A percentile compares a stretch with the other conserved stretches of the same genome.
Evolutionary conservation across 2,888 invertebrate genomes (phyloP).

Genomic region (Ashinkailepas kermadecensis): DNA sequence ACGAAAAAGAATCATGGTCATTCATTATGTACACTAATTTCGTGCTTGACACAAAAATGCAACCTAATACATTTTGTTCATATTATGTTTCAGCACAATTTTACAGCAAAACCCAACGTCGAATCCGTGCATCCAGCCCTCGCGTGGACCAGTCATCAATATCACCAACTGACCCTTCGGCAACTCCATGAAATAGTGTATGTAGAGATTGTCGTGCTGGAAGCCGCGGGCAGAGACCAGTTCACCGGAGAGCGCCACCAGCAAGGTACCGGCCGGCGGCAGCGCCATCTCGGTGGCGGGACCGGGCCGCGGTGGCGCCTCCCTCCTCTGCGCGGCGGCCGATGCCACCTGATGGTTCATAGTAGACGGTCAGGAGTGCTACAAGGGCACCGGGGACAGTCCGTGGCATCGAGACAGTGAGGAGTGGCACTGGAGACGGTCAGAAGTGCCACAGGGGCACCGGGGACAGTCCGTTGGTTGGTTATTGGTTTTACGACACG

Average conservation of each 20-base stretch:
- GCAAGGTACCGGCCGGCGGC: conserved; percentile 52
- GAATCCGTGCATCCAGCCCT: not conserved
- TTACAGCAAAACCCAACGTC: not conserved
- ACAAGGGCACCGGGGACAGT: too few relatives aligned
- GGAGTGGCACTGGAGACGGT: too few relatives aligned
- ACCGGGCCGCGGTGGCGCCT: not conserved
- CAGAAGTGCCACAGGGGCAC: too few relatives aligned
- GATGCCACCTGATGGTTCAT: not conserved
- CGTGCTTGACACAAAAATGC: not conserved
- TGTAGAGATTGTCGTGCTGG: conserved; percentile 58
- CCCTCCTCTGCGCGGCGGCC: not conserved
- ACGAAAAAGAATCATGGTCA: not conserved
- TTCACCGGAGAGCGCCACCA: conserved; percentile 55
- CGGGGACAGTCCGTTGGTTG: too few relatives aligned
- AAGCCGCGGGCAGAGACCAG: conserved; percentile 57
- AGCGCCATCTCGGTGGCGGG: conserved; percentile 32
- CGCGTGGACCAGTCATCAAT: conserved; percentile 36
- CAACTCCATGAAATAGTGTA: conserved; percentile 61
- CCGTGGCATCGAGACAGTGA: too few relatives aligned
- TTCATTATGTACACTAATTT: not conserved
- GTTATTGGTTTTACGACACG: too few relatives aligned
- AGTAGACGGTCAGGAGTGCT: too few relatives aligned
- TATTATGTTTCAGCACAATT: not conserved
- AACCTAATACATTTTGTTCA: not conserved
- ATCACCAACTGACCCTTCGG: conserved; percentile 50